phyloP scores from a whole-genome alignment of 2,888 invertebrate genomes.

The Eristalinus aeneus region DNA sequence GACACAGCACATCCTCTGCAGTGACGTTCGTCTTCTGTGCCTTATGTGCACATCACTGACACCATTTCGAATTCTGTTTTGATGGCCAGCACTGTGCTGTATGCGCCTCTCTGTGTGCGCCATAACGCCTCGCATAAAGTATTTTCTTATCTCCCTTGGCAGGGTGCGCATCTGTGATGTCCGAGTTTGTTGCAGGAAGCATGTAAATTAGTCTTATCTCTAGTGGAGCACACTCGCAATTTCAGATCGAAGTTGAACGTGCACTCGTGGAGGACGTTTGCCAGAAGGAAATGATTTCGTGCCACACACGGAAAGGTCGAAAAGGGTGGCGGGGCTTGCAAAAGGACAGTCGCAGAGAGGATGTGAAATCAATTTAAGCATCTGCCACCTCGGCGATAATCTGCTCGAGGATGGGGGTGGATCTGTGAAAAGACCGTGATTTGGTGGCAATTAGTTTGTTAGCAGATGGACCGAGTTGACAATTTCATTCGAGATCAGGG shows the following conservation, averaged over 20 bases:
- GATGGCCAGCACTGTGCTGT: not conserved
- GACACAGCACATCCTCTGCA: slow-evolving; percentile 21
- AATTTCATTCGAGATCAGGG: no score
- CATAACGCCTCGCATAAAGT: slow-evolving; percentile 8
- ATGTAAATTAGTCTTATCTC: slow-evolving; percentile 23
- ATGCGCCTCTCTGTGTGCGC: not conserved
- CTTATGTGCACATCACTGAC: slow-evolving; percentile 15
- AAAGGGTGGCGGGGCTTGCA: not conserved
- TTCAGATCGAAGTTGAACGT: not conserved
- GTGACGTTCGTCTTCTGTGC: slow-evolving; percentile 2
- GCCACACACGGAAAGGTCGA: not conserved
- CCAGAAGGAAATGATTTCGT: not conserved
- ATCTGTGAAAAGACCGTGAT: not conserved
- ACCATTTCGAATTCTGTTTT: slow-evolving; percentile 16
- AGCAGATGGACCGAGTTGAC: no score
- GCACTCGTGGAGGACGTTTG: not conserved
- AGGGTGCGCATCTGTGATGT: not conserved
- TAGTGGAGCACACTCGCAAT: not conserved
- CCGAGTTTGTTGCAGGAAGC: not conserved
- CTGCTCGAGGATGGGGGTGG: no score
- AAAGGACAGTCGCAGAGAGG: not conserved
- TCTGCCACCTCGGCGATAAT: not conserved
- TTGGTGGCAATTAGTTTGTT: no score
- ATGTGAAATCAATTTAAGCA: not conserved
- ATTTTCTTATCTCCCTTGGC: slow-evolving; percentile 11